Evolutionary conservation across 1,140 invertebrate species (phyloP), one percentile per base, ranked within the genome.

Genomic region (Acyrthosiphon pisum): DNA sequence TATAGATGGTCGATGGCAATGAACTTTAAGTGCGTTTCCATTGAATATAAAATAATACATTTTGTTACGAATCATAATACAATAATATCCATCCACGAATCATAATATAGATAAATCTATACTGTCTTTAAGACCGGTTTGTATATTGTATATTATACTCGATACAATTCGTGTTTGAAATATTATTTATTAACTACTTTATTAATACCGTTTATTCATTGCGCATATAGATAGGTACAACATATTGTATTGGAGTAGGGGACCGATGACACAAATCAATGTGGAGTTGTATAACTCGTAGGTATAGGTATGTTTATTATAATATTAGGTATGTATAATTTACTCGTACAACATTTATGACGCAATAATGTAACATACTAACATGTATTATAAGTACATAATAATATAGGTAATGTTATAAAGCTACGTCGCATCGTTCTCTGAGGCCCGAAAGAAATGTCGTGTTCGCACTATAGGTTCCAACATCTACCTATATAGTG

Each of bases 141-240:
- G 60, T 68, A 53, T 68, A n/a, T 68, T 18, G 14, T n/a, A n/a
- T n/a, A 53, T 53, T 68, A 53, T 53, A 53, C 50, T 7, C n/a
- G 14, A 20, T 76, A n/a, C 60, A 14, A n/a, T 76, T 76, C n/a
- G 60, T 76, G n/a, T 76, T 76, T 76, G 60, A 76, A 76, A 76
- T 76, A n/a, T 76, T 76, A n/a, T 76, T 76, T 76, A 76, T 76
- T 76, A 76, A 76, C 30, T n/a, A 20, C n/a, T 76, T 76, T 76
- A n/a, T 76, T 76, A 76, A n/a, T n/a, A 68, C 11, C 60, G 30
- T 76, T 76, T 76, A 76, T 76, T n/a, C 14, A 76, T 68, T 76
- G 3, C 14, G 50, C 22, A 53, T 53, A n/a, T 18, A 60, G 44
- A 46, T 68, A 68, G 30, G 11, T 68, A 68, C 30, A 76, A n/a